Percentiles rank a stretch among this genome's conserved stretches.
These are phyloP conservation scores for Neosilurus hyrtlii DNA, from an alignment of 2,797 vertebrate genomes.

Conservation along the genomic window DNA sequence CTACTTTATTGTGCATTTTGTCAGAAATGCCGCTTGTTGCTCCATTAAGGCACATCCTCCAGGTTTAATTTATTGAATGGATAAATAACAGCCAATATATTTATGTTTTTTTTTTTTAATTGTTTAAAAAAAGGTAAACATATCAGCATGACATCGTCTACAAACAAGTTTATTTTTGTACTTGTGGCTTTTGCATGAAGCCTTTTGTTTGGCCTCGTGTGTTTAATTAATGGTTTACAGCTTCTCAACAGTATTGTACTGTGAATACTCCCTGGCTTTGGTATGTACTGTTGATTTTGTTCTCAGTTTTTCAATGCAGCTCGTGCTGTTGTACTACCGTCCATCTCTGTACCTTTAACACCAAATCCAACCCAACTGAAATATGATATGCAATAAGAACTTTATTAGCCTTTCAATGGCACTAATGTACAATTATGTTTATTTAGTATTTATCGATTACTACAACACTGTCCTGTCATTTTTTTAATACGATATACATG, in stretches of 20 bases:
- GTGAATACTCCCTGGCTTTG: constrained; percentile 31
- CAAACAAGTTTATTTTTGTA: constrained; percentile 45
- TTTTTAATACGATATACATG: constrained; percentile 20
- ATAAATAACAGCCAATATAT: constrained; percentile 37
- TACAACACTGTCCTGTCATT: constrained; percentile 21
- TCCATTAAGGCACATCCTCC: background rate
- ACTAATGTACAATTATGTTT: constrained; percentile 17
- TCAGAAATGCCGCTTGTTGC: background rate
- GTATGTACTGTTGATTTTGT: constrained; percentile 2
- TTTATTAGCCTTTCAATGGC: constrained; percentile 16
- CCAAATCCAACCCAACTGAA: constrained; percentile 2
- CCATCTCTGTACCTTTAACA: constrained; percentile 29
- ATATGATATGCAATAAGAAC: constrained; percentile 46
- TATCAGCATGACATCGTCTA: constrained; percentile 15
- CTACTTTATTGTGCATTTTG: background rate
- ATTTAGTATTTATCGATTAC: constrained; percentile 22
- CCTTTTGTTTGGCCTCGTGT: constrained; percentile 21
- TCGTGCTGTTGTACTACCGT: constrained; percentile 1
- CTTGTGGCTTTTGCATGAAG: constrained; percentile 51
- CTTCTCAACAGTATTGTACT: constrained; percentile 13
- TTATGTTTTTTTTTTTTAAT: constrained; percentile 20
- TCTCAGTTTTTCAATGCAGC: constrained; percentile 24
- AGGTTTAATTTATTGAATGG: constrained; percentile 29
- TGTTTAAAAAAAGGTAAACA: background rate
- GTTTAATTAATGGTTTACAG: constrained; percentile 28